These are phyloP conservation scores for Erythrolamprus reginae DNA, from an alignment of 2,113 vertebrate genomes.

Conservation along the genomic window DNA sequence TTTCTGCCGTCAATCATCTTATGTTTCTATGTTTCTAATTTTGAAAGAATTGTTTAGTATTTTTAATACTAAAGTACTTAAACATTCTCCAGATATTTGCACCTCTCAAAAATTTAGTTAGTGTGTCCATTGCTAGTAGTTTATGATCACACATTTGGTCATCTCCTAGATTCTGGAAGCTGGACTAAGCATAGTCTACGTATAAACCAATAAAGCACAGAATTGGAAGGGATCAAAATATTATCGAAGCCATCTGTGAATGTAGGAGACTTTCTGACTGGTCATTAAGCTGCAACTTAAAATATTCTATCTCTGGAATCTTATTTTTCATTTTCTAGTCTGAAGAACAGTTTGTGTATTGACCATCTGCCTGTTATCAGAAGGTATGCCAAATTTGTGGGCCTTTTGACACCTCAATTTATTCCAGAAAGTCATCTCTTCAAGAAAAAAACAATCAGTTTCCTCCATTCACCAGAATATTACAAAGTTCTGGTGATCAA, in stretches of 20 bases:
- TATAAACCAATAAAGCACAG: neutral
- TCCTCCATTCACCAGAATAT: neutral
- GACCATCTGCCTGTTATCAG: neutral
- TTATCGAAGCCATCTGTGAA: neutral
- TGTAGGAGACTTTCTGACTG: neutral
- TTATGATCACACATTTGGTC: neutral
- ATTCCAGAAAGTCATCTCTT: neutral
- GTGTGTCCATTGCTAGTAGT: neutral
- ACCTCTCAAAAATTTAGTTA: neutral
- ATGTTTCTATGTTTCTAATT: too few relatives aligned
- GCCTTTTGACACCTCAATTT: neutral
- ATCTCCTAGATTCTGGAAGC: neutral
- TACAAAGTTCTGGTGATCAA: neutral
- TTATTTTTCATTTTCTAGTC: neutral
- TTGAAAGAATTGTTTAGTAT: neutral
- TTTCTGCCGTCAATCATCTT: too few relatives aligned
- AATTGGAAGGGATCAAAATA: neutral
- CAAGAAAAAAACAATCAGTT: neutral
- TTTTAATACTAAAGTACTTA: neutral
- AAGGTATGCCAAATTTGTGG: neutral
- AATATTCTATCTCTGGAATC: neutral
- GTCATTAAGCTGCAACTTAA: neutral
- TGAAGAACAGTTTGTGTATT: neutral
- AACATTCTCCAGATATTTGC: neutral
- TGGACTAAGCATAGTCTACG: neutral